These are phyloP conservation scores for Leptothorax acervorum DNA, from an alignment of 2,888 invertebrate species.

Conservation along the genomic window DNA sequence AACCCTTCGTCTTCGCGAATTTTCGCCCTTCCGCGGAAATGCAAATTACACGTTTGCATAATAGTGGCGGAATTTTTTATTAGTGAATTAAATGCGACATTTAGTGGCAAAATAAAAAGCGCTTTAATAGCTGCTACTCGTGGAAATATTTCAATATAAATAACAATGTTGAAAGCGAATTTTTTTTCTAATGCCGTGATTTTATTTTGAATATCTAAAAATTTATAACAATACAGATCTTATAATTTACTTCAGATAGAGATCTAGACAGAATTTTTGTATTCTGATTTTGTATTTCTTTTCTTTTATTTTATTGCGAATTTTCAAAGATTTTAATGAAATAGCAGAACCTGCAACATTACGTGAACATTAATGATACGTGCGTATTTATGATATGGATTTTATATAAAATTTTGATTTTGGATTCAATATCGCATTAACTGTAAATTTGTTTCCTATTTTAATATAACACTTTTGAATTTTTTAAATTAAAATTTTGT, in stretches of 20 bases:
- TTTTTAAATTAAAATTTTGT: not conserved
- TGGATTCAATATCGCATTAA: not conserved
- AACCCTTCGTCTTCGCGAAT: slow-evolving; percentile 58
- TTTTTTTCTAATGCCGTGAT: not conserved
- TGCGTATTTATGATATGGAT: slow-evolving; percentile 4
- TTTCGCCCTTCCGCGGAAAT: slow-evolving; percentile 34
- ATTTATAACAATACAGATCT: not conserved
- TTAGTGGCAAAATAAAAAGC: slow-evolving; percentile 36
- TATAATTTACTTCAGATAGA: not conserved
- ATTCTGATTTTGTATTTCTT: not conserved
- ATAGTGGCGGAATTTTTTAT: slow-evolving; percentile 41
- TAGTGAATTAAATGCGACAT: slow-evolving; percentile 25
- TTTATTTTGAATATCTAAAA: not conserved
- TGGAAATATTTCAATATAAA: not conserved
- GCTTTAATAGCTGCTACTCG: slow-evolving; percentile 1
- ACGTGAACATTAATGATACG: not conserved
- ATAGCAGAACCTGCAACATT: not conserved
- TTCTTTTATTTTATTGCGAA: not conserved
- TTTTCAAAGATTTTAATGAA: not conserved
- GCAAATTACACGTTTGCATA: slow-evolving; percentile 40
- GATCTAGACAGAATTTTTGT: not conserved
- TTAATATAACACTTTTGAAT: not conserved
- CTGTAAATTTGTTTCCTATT: not conserved
- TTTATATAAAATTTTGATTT: not conserved
- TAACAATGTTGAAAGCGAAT: not conserved